A percentile compares a stretch with the other conserved stretches of the same genome.
These are phyloP conservation scores for Centropyge bicolor DNA, from an alignment of 2,797 vertebrate species.

Conservation along the genomic window DNA sequence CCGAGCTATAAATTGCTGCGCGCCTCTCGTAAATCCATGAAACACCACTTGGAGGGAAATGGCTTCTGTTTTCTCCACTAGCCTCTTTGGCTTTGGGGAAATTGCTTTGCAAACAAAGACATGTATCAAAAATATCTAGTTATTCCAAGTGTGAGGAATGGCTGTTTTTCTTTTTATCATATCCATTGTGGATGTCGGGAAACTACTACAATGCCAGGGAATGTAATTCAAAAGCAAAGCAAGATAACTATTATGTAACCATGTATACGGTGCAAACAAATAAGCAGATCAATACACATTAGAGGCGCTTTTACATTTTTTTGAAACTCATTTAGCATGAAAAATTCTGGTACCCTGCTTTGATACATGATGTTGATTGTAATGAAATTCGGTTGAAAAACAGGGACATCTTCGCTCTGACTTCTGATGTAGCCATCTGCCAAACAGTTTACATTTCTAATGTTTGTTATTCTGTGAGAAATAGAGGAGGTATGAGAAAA, in stretches of 20 bases:
- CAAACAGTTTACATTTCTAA: slow-evolving; percentile 46
- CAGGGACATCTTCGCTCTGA: slow-evolving; percentile 12
- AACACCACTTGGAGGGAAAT: slow-evolving; percentile 74
- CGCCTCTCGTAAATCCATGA: slow-evolving; percentile 69
- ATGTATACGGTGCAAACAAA: slow-evolving; percentile 23
- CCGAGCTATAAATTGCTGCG: slow-evolving; percentile 65
- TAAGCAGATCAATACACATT: slow-evolving; percentile 38
- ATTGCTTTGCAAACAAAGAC: slow-evolving; percentile 79
- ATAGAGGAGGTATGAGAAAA: slow-evolving; percentile 41
- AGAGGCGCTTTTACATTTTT: slow-evolving; percentile 32
- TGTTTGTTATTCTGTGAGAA: slow-evolving; percentile 36
- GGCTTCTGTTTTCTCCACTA: slow-evolving; percentile 70
- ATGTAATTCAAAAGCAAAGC: slow-evolving; percentile 21
- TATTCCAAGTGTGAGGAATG: slow-evolving; percentile 61
- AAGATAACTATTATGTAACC: slow-evolving; percentile 3
- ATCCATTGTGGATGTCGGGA: slow-evolving; percentile 40
- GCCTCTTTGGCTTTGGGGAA: slow-evolving; percentile 74
- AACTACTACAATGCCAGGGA: slow-evolving; percentile 18
- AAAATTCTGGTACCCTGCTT: not conserved
- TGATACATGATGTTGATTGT: slow-evolving; percentile 19
- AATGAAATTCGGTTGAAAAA: slow-evolving; percentile 11
- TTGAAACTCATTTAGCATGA: slow-evolving; percentile 9
- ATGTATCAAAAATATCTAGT: slow-evolving; percentile 74
- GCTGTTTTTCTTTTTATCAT: slow-evolving; percentile 59
- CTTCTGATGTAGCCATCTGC: slow-evolving; percentile 63